Evolutionary conservation across 2,113 vertebrate genomes (phyloP).

Genomic region (Gymnocephalus cernua): DNA sequence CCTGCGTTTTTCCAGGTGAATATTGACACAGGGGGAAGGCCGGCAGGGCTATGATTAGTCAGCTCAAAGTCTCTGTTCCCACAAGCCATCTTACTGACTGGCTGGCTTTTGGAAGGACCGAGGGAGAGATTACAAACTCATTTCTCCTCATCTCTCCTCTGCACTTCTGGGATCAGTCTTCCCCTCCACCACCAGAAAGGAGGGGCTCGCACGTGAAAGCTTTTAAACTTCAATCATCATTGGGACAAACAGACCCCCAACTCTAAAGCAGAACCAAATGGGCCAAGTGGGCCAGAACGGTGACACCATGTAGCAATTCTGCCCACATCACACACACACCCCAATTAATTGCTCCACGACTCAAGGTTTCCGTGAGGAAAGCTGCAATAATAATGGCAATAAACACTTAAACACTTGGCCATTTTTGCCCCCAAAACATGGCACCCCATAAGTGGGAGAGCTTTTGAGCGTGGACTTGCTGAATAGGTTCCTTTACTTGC

Average conservation of each 20-base stretch:
- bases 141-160: constrained; percentile 59
- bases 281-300: constrained; percentile 43
- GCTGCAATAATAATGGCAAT: constrained; percentile 52
- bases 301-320: constrained; percentile 49
- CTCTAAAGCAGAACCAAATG: constrained; percentile 56
- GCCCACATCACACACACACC: constrained; percentile 56
- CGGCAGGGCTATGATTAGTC: constrained; percentile 62
- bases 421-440: constrained; percentile 40
- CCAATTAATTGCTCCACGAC: constrained; percentile 30
- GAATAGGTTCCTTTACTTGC: constrained; percentile 27
- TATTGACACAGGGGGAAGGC: constrained; percentile 57
- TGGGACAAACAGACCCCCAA: not conserved
- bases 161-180: constrained; percentile 12
- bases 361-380: constrained; percentile 56
- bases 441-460: constrained; percentile 19
- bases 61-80: constrained; percentile 51
- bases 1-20: constrained; percentile 66
- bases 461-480: constrained; percentile 16
- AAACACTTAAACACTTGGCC: constrained; percentile 64
- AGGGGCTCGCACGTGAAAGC: constrained; percentile 50
- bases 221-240: constrained; percentile 60
- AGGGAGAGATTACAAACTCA: constrained; percentile 64
- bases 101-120: constrained; percentile 43
- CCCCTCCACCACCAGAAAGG: constrained; percentile 9
- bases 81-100: constrained; percentile 65